A percentile compares a stretch with the other conserved stretches of the same genome.
Evolutionary conservation across 1,140 invertebrate species (phyloP).

Genomic region (Zeugodacus cucurbitae): DNA sequence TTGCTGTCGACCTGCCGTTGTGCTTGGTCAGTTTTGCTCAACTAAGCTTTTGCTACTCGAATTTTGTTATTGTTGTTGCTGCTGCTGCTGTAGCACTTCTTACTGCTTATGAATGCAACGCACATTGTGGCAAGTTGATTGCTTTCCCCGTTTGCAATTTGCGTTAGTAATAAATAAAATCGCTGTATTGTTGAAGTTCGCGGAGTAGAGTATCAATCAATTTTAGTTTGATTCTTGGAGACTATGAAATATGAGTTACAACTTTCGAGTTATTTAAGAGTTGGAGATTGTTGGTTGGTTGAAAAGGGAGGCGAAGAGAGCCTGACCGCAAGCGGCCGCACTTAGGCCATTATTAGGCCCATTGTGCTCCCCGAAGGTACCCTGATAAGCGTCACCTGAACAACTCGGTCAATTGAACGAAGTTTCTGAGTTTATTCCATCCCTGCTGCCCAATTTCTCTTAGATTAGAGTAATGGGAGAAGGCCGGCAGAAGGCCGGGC

Average conservation of each 20-base stretch:
- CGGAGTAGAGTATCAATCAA: not conserved
- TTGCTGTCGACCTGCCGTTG: not conserved
- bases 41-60: not conserved
- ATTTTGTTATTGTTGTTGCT: not conserved
- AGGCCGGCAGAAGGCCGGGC: no score
- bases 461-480: no score
- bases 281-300: no score
- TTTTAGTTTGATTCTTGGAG: not conserved
- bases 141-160: conserved; percentile 37
- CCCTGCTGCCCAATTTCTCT: no score
- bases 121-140: conserved; percentile 13
- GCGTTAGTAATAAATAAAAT: not conserved
- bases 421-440: no score
- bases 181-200: not conserved
- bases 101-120: conserved; percentile 6
- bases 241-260: not conserved
- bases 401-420: no score
- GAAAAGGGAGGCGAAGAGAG: no score
- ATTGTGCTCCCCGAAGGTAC: no score
- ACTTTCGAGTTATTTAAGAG: no score
- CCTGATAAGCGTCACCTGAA: no score
- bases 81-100: not conserved
- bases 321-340: no score
- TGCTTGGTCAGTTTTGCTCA: not conserved
- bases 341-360: no score